Percentiles rank a stretch among this genome's conserved stretches.
These are phyloP conservation scores for Diachasmimorpha longicaudata DNA, from an alignment of 1,140 invertebrate genomes.

Conservation along the genomic window DNA sequence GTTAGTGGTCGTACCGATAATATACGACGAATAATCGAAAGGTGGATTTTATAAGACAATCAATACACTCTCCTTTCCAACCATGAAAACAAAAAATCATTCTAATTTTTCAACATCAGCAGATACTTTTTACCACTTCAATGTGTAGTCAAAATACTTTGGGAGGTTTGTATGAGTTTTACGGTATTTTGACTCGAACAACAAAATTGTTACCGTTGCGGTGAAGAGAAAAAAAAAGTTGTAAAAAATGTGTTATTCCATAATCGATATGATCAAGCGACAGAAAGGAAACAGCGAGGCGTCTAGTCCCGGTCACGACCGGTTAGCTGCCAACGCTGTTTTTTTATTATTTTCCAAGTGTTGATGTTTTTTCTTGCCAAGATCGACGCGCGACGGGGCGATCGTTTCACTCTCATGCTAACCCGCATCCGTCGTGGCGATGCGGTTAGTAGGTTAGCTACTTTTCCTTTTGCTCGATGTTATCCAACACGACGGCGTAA, in stretches of 20 bases:
- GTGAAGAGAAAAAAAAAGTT: conserved; percentile 5
- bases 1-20: too few relatives aligned
- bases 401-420: conserved; percentile 34
- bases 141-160: too few relatives aligned
- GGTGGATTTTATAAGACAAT: too few relatives aligned
- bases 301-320: conserved; percentile 17
- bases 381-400: conserved; percentile 23
- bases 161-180: too few relatives aligned
- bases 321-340: conserved; percentile 12
- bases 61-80: too few relatives aligned
- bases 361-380: conserved; percentile 4
- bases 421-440: conserved; percentile 36
- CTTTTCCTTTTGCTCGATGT: conserved; percentile 37
- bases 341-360: background rate
- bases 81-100: too few relatives aligned
- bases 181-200: too few relatives aligned
- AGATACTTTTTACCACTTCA: too few relatives aligned
- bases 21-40: too few relatives aligned
- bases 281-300: conserved; percentile 25
- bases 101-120: too few relatives aligned
- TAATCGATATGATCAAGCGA: conserved; percentile 16
- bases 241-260: conserved; percentile 6
- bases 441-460: conserved; percentile 39
- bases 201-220: background rate
- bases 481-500: conserved; percentile 36